Conservation (phyloP, 2,888 invertebrate species). For the Microchrysa polita region DNA sequence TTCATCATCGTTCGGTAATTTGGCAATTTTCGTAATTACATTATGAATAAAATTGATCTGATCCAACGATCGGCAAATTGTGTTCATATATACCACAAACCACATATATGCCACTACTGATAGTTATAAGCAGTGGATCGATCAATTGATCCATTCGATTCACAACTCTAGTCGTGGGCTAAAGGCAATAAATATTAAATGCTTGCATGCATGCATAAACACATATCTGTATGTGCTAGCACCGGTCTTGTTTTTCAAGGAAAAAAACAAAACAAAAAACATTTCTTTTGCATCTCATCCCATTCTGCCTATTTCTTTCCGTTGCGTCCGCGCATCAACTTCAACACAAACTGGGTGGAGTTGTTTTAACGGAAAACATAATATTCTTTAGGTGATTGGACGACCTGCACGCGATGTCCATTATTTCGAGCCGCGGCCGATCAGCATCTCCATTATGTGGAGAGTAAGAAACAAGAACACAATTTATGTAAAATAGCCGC, state of each 20-base stretch:
- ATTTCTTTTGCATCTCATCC: not conserved
- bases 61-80: slow-evolving; percentile 37
- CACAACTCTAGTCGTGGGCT: too few species aligned
- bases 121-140: too few species aligned
- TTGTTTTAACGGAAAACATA: slow-evolving; percentile 42
- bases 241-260: slow-evolving; percentile 11
- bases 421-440: slow-evolving; percentile 11
- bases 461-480: slow-evolving; percentile 33
- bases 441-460: not conserved
- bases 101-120: too few species aligned
- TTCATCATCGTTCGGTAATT: slow-evolving; percentile 44
- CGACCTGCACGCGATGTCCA: slow-evolving; percentile 41
- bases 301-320: slow-evolving; percentile 13
- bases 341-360: slow-evolving; percentile 40
- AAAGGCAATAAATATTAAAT: too few species aligned
- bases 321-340: not conserved
- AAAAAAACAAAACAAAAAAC: not conserved
- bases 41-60: slow-evolving; percentile 47
- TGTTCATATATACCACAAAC: not conserved
- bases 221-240: not conserved
- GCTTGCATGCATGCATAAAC: not conserved
- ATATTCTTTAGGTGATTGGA: slow-evolving; percentile 44
- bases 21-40: slow-evolving; percentile 50
- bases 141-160: too few species aligned
- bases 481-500: slow-evolving; percentile 28